Evolutionary conservation across 1,140 invertebrate species (phyloP), one percentile per base, ranked within the genome.

Genomic region (Solen grandis): DNA sequence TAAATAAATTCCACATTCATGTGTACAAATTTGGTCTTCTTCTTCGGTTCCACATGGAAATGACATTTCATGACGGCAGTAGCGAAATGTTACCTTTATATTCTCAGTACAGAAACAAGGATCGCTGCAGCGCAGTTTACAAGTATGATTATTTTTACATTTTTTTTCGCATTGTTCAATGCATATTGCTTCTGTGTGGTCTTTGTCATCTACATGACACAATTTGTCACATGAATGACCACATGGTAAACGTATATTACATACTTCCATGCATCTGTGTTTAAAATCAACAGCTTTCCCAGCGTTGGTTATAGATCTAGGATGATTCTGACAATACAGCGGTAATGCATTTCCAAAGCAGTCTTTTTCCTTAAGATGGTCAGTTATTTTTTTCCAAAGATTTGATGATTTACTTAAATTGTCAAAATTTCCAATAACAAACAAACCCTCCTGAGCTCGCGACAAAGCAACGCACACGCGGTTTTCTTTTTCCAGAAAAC

Each of bases 391-490:
- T 54, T 79, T 86, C 93, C 93, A 94, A 3, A 93, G 82, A 14
- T 82, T 33, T 82, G 84, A 91, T 25, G 86, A 36, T 0, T 29
- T 22, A 16, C 74, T 89, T 13, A 96, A 85, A 29, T 94, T 92
- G 3, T 93, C 87, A 85, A 96, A 94, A 90, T 97, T 96, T 38
- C 96, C 95, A 83, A 95, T 93, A 22, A 94, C 92, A 85, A 92
- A 95, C 41, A 95, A 85, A 83, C 95, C 96, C 91, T 95, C 94
- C 88, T 94, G 95, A 0, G 96, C 96, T 84, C 96, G 91, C 0
- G 96, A 97, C 8, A 97, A 90, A 5, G 96, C 96, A 1, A 97
- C 96, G 92, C 96, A 97, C 52, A 97, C 94, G 60, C 97, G 92
- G 92, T 97, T 97, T 57, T 95, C 93, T 60, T 93, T 94, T 35